Conservation (phyloP, 1,140 invertebrate species). For the Hyles euphorbiae region DNA sequence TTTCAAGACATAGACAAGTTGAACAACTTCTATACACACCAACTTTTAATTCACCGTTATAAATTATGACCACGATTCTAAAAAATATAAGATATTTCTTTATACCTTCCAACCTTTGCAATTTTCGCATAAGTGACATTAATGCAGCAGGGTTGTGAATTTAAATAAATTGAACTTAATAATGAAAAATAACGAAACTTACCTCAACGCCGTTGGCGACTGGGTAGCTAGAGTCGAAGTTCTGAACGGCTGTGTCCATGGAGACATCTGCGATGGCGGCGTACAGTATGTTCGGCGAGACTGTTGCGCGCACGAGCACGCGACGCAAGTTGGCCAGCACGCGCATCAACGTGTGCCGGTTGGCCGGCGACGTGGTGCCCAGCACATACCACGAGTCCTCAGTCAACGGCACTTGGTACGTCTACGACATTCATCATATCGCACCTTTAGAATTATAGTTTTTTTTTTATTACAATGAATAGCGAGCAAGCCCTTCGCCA, state of each 20-base stretch:
- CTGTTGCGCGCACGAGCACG: constrained; percentile 90
- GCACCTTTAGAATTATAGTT: neutral
- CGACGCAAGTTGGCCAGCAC: constrained; percentile 88
- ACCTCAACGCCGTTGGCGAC: constrained; percentile 84
- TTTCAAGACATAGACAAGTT: no score
- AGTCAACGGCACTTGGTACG: constrained; percentile 78
- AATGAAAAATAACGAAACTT: constrained; percentile 4
- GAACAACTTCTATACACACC: no score
- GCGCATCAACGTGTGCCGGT: constrained; percentile 87
- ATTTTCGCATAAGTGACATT: no score
- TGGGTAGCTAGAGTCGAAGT: constrained; percentile 66
- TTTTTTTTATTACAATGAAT: no score
- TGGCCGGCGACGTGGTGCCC: constrained; percentile 76
- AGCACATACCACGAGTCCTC: constrained; percentile 81
- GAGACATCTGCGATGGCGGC: constrained; percentile 88
- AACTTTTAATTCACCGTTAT: no score
- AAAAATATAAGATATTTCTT: no score
- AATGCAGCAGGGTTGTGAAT: no score
- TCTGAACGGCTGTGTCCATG: constrained; percentile 85
- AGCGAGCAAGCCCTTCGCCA: no score
- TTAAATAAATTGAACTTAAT: no score
- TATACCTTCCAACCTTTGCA: no score
- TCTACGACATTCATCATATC: constrained; percentile 35
- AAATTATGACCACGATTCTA: no score
- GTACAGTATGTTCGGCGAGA: constrained; percentile 81